Conservation (phyloP, 92 coral and sea anemone species). For the Palythoa grandiflora region DNA sequence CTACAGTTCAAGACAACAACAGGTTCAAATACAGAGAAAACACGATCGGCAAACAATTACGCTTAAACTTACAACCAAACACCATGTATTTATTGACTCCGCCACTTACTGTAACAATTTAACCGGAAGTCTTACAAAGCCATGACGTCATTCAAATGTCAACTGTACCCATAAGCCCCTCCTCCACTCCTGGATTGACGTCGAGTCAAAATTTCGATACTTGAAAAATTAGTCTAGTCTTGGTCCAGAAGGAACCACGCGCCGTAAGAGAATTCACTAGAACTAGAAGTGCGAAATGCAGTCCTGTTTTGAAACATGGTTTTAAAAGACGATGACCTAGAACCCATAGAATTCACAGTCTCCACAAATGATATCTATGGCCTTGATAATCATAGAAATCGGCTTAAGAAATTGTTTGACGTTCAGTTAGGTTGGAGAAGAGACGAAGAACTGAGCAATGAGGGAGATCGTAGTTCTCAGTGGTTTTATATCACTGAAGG, state of each 20-base stretch:
- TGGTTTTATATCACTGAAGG: conserved; percentile 51
- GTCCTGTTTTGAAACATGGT: conserved; percentile 36
- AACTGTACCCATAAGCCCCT: conserved; percentile 51
- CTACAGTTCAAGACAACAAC: background rate
- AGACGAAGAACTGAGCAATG: conserved; percentile 4
- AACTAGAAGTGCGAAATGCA: conserved; percentile 24
- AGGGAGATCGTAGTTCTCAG: conserved; percentile 7
- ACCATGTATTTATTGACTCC: conserved; percentile 27
- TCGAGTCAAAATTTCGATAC: conserved; percentile 12
- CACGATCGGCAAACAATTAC: conserved; percentile 24
- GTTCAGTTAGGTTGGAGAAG: conserved; percentile 37
- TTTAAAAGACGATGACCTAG: conserved; percentile 24
- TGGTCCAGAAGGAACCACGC: conserved; percentile 13
- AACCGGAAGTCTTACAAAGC: conserved; percentile 43
- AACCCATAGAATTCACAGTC: conserved; percentile 27
- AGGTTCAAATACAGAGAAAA: conserved; percentile 11
- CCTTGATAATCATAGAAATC: conserved; percentile 27
- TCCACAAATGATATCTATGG: conserved; percentile 9
- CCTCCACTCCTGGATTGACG: conserved; percentile 31
- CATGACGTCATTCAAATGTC: conserved; percentile 49
- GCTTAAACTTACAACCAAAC: background rate
- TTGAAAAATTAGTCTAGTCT: background rate
- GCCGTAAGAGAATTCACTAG: conserved; percentile 2
- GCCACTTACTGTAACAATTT: conserved; percentile 41
- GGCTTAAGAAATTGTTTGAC: conserved; percentile 34